Conservation (phyloP, 2,113 vertebrate species). For the Myodes glareolus region DNA sequence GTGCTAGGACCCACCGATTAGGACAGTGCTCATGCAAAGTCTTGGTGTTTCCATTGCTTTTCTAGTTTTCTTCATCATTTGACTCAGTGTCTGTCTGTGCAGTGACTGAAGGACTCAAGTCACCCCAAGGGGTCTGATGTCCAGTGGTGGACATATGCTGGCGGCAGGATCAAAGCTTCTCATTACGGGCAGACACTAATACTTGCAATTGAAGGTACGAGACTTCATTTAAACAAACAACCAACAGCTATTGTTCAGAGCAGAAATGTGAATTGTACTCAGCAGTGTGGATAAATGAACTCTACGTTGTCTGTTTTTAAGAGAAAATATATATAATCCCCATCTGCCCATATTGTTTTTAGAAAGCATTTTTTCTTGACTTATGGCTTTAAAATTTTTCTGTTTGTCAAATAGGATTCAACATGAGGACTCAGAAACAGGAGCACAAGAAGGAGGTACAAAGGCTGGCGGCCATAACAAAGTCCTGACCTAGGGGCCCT, state of each 20-base stretch:
- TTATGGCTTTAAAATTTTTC: not conserved
- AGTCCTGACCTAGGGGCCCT: not conserved
- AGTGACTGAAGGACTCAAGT: not conserved
- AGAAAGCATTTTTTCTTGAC: slow-evolving; percentile 14
- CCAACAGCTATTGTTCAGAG: not conserved
- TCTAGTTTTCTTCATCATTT: not conserved
- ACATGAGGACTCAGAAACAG: slow-evolving; percentile 4
- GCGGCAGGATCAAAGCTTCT: not conserved
- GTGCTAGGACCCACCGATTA: not conserved
- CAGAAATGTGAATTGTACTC: not conserved
- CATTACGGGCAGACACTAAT: not conserved
- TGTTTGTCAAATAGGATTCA: slow-evolving; percentile 44
- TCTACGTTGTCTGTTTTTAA: not conserved
- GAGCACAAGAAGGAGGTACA: not conserved
- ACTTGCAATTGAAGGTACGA: not conserved
- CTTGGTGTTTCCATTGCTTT: not conserved
- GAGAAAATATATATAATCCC: not conserved
- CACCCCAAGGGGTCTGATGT: not conserved
- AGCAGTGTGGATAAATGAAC: not conserved
- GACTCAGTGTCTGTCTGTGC: not conserved
- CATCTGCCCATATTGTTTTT: not conserved
- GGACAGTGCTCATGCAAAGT: not conserved
- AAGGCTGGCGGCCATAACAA: not conserved
- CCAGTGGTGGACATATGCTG: too few relatives aligned
- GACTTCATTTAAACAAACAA: slow-evolving; percentile 3